Conservation (phyloP, 53 echinoderm and acorn worm species). For the Echinometra lucunter region DNA sequence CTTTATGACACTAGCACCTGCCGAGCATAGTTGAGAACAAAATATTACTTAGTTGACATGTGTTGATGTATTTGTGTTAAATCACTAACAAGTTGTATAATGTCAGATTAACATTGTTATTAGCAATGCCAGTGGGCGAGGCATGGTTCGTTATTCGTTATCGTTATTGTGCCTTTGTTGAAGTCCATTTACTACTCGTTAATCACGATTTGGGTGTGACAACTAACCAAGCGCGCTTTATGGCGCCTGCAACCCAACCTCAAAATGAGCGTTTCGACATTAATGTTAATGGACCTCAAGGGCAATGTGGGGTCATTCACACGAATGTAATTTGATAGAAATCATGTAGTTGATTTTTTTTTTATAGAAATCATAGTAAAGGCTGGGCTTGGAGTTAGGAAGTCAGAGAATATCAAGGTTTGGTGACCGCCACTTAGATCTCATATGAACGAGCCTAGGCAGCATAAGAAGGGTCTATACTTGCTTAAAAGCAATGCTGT, state of each 20-base stretch:
- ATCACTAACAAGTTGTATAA: background rate
- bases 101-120: background rate
- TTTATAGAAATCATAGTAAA: background rate
- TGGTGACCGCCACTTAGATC: background rate
- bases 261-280: slow-evolving; percentile 1
- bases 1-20: background rate
- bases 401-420: background rate
- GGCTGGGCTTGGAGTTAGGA: background rate
- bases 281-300: background rate
- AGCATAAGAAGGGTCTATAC: background rate
- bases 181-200: background rate
- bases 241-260: background rate
- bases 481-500: slow-evolving; percentile 14
- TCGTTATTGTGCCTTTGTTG: background rate
- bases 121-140: background rate
- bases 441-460: background rate
- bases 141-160: background rate
- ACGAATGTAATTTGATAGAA: background rate
- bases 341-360: background rate
- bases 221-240: background rate
- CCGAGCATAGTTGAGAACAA: background rate
- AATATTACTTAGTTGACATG: background rate
- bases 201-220: background rate
- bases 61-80: background rate
- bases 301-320: background rate